Evolutionary conservation across 1,140 invertebrate species (phyloP).

Genomic region (Saxidomus purpurata): DNA sequence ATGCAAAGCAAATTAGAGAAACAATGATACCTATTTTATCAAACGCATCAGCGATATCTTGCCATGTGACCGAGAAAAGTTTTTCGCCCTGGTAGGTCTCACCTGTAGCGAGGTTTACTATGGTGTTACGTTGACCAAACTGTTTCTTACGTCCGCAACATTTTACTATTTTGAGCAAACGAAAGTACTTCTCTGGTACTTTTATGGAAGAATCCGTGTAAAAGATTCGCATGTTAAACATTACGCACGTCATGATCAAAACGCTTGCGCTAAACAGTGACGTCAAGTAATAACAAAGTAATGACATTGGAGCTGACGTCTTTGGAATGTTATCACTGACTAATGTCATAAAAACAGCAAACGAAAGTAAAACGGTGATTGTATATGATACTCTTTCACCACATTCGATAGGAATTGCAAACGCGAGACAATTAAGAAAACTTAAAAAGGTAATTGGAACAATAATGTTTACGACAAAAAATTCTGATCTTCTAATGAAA

Average conservation of each 20-base stretch:
- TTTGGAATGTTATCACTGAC: constrained; percentile 58
- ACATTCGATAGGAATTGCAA: constrained; percentile 24
- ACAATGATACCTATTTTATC: constrained; percentile 6
- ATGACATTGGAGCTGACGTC: constrained; percentile 52
- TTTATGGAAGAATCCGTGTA: neutral
- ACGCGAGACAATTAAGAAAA: constrained; percentile 33
- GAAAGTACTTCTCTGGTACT: neutral
- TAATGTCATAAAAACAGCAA: constrained; percentile 57
- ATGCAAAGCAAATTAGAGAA: neutral
- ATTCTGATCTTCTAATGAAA: neutral
- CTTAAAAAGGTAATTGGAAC: constrained; percentile 18
- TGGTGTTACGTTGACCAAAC: neutral
- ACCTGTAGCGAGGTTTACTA: neutral
- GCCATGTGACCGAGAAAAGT: neutral
- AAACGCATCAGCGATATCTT: neutral
- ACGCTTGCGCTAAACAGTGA: constrained; percentile 38
- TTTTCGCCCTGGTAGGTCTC: neutral
- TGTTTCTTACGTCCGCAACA: neutral
- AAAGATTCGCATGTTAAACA: constrained; percentile 1
- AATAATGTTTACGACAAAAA: constrained; percentile 36
- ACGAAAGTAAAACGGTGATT: constrained; percentile 41
- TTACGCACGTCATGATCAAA: neutral
- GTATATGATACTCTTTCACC: constrained; percentile 48
- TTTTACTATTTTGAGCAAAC: neutral
- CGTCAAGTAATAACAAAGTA: constrained; percentile 48